Conservation (phyloP, 1,140 invertebrate species). For the Apis florea region DNA sequence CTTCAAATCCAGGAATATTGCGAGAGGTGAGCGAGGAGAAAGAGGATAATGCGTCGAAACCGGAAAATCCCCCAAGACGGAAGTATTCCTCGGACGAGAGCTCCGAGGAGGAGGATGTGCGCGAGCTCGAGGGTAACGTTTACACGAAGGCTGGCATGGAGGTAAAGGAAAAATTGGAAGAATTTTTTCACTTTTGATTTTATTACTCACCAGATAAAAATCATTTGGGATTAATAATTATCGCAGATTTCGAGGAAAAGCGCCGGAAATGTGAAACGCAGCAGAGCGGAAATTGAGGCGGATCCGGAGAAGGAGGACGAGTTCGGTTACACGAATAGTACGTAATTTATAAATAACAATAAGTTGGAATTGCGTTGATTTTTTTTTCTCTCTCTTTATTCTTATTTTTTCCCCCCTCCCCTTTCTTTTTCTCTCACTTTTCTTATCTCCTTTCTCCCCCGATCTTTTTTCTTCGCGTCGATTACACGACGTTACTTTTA, state of each 20-base stretch:
- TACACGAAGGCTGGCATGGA: conserved; percentile 88
- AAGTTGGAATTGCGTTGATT: too few species aligned
- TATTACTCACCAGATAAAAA: too few species aligned
- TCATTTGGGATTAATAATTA: neutral
- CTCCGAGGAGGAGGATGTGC: conserved; percentile 86
- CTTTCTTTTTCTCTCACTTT: neutral
- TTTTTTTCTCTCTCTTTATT: neutral
- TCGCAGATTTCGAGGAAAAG: conserved; percentile 92
- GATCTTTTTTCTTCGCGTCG: too few species aligned
- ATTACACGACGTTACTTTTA: neutral
- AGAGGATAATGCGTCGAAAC: conserved; percentile 59
- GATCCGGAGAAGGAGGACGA: conserved; percentile 93
- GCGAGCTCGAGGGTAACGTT: conserved; percentile 89
- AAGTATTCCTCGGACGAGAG: conserved; percentile 82
- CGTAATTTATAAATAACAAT: conserved; percentile 81
- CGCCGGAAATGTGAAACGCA: conserved; percentile 90
- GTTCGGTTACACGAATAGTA: conserved; percentile 95
- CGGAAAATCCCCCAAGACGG: conserved; percentile 31
- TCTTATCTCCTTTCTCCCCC: neutral
- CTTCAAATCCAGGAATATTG: conserved; percentile 59
- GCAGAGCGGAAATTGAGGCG: conserved; percentile 87
- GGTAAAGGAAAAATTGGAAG: conserved; percentile 77
- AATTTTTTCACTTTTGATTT: neutral
- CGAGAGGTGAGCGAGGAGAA: conserved; percentile 72
- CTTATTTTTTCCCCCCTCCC: neutral